Base-by-base conservation (phyloP, 2,888 invertebrate genomes). In the Frankliniella fusca region DNA sequence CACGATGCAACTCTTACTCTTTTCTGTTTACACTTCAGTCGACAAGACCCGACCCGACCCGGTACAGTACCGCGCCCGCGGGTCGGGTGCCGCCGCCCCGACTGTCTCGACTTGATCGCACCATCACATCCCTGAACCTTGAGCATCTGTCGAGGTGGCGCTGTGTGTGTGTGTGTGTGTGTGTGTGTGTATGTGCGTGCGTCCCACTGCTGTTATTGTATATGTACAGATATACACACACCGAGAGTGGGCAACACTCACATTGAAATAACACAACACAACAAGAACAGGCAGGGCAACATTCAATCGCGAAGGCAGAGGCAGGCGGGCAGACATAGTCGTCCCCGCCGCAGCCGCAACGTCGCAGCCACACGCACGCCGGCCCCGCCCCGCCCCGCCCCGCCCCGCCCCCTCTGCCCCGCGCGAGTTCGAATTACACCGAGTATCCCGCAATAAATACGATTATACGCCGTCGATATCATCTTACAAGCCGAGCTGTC, bases 381-480 rank as follows among this genome's bases (percentile, higher is more conserved):
- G 38, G 38, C 38, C 38, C 38, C 38, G 38, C 38, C 38, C 38
- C 38, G 38, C 38, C 38, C 38, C 38, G 38, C 38, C 38, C 38
- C 38, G 38, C 38, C 38, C 38, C 38, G 38, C 38, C 38, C 38
- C n/a, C n/a, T n/a, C n/a, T n/a, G n/a, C n/a, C n/a, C n/a, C n/a
- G n/a, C 65, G 23, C 70, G 3, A 15, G 54, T 54, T 70, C 70
- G 70, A 23, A 70, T 70, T 70, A 70, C 70, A 23, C 11, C 70
- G 23, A 70, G n/a, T n/a, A 23, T 23, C n/a, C 70, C n/a, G 70
- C 70, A 23, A 23, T 70, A 70, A 70, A 70, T 70, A 70, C 70
- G 70, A 70, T 70, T 23, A 38, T 38, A 70, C 70, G 70, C 70
- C n/a, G 70, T 70, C 70, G 70, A 70, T 70, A 70, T 70, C 70